Evolutionary conservation across 2,888 invertebrate genomes (phyloP).

Genomic region (Scaptomyza caliginosa): DNA sequence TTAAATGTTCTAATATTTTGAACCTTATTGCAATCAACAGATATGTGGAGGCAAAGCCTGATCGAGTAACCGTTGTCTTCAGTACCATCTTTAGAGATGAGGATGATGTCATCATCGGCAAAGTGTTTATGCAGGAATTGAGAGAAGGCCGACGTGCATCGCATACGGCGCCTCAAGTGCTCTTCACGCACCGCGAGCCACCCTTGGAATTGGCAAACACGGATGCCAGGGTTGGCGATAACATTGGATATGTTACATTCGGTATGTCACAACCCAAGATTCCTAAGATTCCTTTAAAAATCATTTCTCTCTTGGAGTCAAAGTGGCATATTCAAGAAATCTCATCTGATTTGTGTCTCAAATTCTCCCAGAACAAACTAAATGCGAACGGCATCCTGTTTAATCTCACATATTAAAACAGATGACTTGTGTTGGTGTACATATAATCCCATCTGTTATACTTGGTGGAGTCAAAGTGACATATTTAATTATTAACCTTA

Average conservation of each 20-base stretch:
- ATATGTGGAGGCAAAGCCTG: conserved; percentile 98
- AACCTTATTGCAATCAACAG: conserved; percentile 84
- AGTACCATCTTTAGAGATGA: conserved; percentile 99
- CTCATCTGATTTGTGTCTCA: conserved; percentile 40
- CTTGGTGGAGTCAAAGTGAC: conserved; percentile 45
- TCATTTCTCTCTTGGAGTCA: conserved; percentile 22
- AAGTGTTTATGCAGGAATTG: conserved; percentile 99
- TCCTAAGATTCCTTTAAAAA: background rate
- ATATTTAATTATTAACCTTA: conserved; percentile 15
- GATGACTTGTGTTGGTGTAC: conserved; percentile 49
- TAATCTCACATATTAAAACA: conserved; percentile 30
- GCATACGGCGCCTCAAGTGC: conserved; percentile 95
- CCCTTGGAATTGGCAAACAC: conserved; percentile 97
- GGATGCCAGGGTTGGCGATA: conserved; percentile 96
- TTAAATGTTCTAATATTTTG: background rate
- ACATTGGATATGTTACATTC: conserved; percentile 99
- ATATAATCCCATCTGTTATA: background rate
- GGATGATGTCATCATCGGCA: conserved; percentile 99
- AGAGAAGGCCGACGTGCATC: conserved; percentile 98
- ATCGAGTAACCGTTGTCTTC: conserved; percentile 99
- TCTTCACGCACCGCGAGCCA: conserved; percentile 97
- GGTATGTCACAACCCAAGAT: conserved; percentile 86
- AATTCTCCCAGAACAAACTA: conserved; percentile 40
- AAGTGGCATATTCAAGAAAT: conserved; percentile 44
- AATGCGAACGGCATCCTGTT: conserved; percentile 43